Evolutionary conservation across 2,797 vertebrate genomes (phyloP), one percentile per base, ranked within the genome.

Genomic region (Manis javanica): DNA sequence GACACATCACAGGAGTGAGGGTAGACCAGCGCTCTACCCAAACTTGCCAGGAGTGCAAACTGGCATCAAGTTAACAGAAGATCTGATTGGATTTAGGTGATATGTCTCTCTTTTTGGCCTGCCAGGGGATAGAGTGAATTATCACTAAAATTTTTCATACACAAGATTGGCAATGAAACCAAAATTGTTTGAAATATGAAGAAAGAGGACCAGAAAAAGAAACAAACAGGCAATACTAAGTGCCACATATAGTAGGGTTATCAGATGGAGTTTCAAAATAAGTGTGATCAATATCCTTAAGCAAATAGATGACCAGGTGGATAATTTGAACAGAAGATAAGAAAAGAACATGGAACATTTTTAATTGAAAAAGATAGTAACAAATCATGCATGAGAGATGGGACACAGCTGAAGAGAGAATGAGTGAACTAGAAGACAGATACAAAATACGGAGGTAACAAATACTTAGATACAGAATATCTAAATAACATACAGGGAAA

Each of bases 241-340:
- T 79, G 55, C 64, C 31, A 26, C 55, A 82, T 71, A 79, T 63
- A 49, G 42, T 49, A 57, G 5, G 71, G 8, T 46, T 31, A 75
- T 53, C n/a, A 78, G 26, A 53, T 51, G 19, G 64, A 37, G 55
- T 71, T 63, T 79, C 39, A 26, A 93, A 89, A 71, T 12, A 78
- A 78, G 15, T 37, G 37, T 66, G 42, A 75, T 46, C 42, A 55
- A 34, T 23, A 46, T 42, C 14, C 51, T 83, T 72, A 57, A 85
- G 63, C 5, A 39, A 94, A 88, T 1, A 79, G 23, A 89, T 75
- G 34, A 66, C 21, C 24, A 86, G 12, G 15, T 26, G 4, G 1
- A 68, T 9, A 89, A 66, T 64, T 77, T 71, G 34, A 92, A 79
- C 23, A 85, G n/a, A 78, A 92, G 79, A 74, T 84, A 59, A 74